These are phyloP conservation scores for Meloidogyne floridensis DNA, from an alignment of 1,140 invertebrate species.

Conservation along the genomic window DNA sequence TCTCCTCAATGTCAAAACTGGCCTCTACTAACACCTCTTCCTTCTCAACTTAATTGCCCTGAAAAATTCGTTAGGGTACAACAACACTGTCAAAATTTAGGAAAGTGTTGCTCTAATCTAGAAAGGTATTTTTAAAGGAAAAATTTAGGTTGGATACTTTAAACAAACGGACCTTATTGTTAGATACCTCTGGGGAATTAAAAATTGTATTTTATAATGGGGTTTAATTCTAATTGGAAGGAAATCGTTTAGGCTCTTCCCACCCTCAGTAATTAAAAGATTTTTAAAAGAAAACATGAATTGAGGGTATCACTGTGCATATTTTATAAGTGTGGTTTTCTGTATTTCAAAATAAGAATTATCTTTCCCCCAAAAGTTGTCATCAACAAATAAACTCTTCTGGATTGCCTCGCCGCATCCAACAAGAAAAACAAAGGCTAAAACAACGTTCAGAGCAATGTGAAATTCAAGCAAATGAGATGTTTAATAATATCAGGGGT, in stretches of 20 bases:
- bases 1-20: conserved; percentile 9
- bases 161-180: background rate
- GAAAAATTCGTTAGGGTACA: conserved; percentile 17
- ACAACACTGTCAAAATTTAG: conserved; percentile 33
- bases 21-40: conserved; percentile 18
- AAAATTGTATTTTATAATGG: too few species aligned
- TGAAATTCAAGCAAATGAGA: conserved; percentile 29
- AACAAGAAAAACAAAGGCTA: conserved; percentile 21
- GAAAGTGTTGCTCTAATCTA: conserved; percentile 27
- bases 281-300: too few species aligned
- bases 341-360: too few species aligned
- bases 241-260: too few species aligned
- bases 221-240: too few species aligned
- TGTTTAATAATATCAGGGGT: conserved; percentile 9
- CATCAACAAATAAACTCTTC: conserved; percentile 14
- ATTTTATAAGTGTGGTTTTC: too few species aligned
- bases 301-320: too few species aligned
- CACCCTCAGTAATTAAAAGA: too few species aligned
- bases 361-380: conserved; percentile 14
- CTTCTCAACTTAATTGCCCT: conserved; percentile 7
- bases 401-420: conserved; percentile 17
- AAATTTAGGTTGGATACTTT: background rate
- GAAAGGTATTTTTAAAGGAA: conserved; percentile 9
- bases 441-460: conserved; percentile 20
- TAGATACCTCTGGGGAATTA: too few species aligned